Evolutionary conservation across 2,888 invertebrate genomes (phyloP).

Genomic region (Cataglyphis albicans): DNA sequence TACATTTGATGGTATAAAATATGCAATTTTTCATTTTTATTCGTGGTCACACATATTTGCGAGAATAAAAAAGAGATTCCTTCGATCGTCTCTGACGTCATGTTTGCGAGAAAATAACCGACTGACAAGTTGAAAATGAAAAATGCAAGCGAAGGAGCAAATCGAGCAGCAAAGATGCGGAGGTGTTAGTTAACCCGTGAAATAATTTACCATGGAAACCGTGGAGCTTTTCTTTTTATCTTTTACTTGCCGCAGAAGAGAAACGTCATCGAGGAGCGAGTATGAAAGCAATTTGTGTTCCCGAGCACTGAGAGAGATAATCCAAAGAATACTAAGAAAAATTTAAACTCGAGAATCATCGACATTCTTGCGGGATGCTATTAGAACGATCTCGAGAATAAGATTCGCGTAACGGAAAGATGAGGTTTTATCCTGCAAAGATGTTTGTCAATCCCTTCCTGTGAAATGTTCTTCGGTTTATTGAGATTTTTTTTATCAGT

Average conservation of each 20-base stretch:
- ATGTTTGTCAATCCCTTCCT: slow-evolving; percentile 3
- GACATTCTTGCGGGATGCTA: neutral
- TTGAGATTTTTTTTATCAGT: neutral
- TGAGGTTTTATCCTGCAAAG: neutral
- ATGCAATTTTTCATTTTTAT: slow-evolving; percentile 44
- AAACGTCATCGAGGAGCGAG: slow-evolving; percentile 15
- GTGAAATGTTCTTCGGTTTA: no score
- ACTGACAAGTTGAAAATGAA: slow-evolving; percentile 69
- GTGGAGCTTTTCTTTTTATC: slow-evolving; percentile 30
- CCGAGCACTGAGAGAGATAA: slow-evolving; percentile 21
- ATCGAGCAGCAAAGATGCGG: slow-evolving; percentile 54
- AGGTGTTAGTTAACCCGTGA: slow-evolving; percentile 36
- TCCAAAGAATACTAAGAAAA: slow-evolving; percentile 14
- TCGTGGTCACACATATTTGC: slow-evolving; percentile 11
- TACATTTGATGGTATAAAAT: slow-evolving; percentile 8
- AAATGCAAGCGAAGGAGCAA: slow-evolving; percentile 65
- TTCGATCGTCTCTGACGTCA: slow-evolving; percentile 30
- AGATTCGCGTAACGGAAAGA: neutral
- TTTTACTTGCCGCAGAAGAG: neutral
- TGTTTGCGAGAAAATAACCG: slow-evolving; percentile 63
- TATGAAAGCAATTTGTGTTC: slow-evolving; percentile 44
- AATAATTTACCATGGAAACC: slow-evolving; percentile 57
- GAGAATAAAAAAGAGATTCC: slow-evolving; percentile 20
- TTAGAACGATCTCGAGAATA: neutral
- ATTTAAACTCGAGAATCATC: neutral